Base-by-base conservation (phyloP, 2,113 vertebrate genomes). In the Mus pahari region DNA sequence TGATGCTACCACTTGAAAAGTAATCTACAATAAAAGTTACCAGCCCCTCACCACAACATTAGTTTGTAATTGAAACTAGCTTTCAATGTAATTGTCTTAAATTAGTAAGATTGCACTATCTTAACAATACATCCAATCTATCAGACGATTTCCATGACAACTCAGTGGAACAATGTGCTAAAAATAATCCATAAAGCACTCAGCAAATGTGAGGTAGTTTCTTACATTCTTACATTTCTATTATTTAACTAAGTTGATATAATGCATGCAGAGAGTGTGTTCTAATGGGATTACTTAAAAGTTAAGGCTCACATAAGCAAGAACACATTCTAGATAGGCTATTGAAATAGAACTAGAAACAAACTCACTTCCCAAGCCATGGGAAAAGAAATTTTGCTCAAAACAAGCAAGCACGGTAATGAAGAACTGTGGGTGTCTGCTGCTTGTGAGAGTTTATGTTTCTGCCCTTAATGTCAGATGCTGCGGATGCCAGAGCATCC, bases 381-480 rank as follows among this genome's bases (percentile, higher is more conserved):
- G 28, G 3, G n/a, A 82, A 87, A 45, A 66, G 20, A 26, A 91
- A 93, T 94, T 93, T 75, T 84, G 42, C 33, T 83, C 42, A 87
- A 89, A 95, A 87, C 82, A 79, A 92, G 60, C 58, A 92, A 88
- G 50, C 22, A 78, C 48, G 91, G 53, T 16, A 94, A 86, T 10
- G 83, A 75, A 78, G 86, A 81, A 16, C 19, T 53, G 50, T n/a
- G 13, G 36, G 2, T 78, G 20, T 73, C 28, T 81, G 55, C 81
- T 16, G 42, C 12, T 73, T 22, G 19, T 19, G 39, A 79, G 22
- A 62, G 24, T 62, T 88, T 78, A 48, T 60, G 45, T 82, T 89
- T 79, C 13, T 89, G 17, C 28, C 42, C 33, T 95, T 45, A 70
- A 53, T 77, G 42, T 16, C 2, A 31, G 82, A 66, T 60, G 26